Base-by-base conservation (phyloP, 2,888 invertebrate genomes). In the Nomada lathburiana region DNA sequence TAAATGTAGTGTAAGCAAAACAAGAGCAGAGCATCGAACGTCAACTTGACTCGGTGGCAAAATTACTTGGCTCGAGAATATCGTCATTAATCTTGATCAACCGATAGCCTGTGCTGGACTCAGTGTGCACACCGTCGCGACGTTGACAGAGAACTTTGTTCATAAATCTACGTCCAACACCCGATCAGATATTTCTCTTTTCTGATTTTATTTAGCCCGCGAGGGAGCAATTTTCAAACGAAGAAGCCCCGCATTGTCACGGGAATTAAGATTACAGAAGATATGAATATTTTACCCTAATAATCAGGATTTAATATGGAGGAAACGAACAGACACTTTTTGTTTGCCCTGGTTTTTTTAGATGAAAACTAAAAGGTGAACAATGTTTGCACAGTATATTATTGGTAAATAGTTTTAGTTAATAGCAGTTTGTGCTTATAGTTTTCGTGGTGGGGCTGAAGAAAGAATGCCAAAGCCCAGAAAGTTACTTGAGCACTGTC, bases 1-100 rank as follows among this genome's bases (percentile, higher is more conserved):
- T 88, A 88, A 88, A 88, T 88, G 88, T 88, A 87, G 76, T 71
- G 87, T 88, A 79, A 85, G 79, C 78, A 80, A 88, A 88, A 86
- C 88, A 86, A 79, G 82, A 65, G 63, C 53, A 23, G 55, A 36
- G 50, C 29, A 69, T 57, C 53, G 74, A 59, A 65, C 82, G 71
- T 84, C 84, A 84, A 86, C 82, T 84, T 82, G 84, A 78, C 86
- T 86, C 80, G 85, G 84, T 88, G 83, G 69, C 77, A 78, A 79
- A 87, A 88, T 88, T 88, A 88, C 82, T 82, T 79, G 67, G 78
- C 57, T 71, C 50, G 26, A 11, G 57, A 55, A 71, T 77, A 75
- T 79, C 73, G 77, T 86, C 86, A 84, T 86, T 86, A 86, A 86
- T 86, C 86, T 86, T 84, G 84, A 84, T 86, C 86, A 84, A 65